Evolutionary conservation across 1,140 invertebrate species (phyloP).

Genomic region (Cecropterus lyciades): DNA sequence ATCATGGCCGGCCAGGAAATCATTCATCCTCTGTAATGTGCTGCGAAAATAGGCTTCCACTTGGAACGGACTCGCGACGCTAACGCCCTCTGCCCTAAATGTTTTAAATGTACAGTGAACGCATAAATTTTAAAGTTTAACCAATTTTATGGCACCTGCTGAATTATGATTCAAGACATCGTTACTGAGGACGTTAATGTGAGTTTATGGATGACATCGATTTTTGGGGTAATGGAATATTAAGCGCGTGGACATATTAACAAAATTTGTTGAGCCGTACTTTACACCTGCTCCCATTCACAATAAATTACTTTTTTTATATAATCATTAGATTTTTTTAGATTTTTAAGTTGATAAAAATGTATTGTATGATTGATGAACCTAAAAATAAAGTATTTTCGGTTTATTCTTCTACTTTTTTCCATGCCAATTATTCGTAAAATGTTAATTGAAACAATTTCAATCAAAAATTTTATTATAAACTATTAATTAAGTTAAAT

Average conservation of each 20-base stretch:
- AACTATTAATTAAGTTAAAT: too few species aligned
- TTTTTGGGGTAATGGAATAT: neutral
- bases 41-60: conserved; percentile 82
- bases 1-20: conserved; percentile 79
- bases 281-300: conserved; percentile 16
- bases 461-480: too few species aligned
- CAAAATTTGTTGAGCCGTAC: neutral
- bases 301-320: too few species aligned
- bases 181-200: conserved; percentile 13
- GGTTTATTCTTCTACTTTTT: too few species aligned
- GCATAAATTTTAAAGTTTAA: conserved; percentile 60
- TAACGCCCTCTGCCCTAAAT: conserved; percentile 72
- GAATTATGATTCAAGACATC: conserved; percentile 42
- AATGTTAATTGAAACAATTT: too few species aligned
- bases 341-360: too few species aligned
- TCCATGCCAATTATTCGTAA: too few species aligned
- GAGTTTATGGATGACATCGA: conserved; percentile 6
- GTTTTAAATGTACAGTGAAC: conserved; percentile 74
- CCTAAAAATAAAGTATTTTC: too few species aligned
- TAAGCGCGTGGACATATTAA: conserved; percentile 11
- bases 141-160: conserved; percentile 49
- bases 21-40: conserved; percentile 82
- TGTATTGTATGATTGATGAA: too few species aligned
- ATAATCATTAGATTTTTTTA: too few species aligned
- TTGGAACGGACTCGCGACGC: conserved; percentile 58